These are phyloP conservation scores for Leuctra nigra DNA, from an alignment of 2,888 invertebrate genomes.

Conservation along the genomic window DNA sequence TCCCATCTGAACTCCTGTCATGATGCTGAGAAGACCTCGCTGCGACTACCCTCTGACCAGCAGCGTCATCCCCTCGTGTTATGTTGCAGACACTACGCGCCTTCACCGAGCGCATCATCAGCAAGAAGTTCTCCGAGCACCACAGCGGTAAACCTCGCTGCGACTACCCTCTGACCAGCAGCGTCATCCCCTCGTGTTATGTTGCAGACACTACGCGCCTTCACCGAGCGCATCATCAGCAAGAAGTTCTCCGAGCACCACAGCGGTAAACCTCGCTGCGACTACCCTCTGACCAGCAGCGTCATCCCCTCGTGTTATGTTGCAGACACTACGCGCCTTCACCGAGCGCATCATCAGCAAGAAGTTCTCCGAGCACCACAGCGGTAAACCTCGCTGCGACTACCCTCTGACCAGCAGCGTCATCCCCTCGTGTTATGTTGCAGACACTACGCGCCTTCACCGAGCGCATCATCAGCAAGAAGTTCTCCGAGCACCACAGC, in stretches of 20 bases:
- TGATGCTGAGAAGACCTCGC: background rate
- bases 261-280: background rate
- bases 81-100: no score
- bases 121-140: background rate
- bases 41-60: background rate
- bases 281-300: background rate
- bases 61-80: background rate
- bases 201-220: no score
- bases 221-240: background rate
- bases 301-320: no score
- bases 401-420: background rate
- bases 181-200: background rate
- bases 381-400: background rate
- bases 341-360: background rate
- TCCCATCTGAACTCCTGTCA: no score
- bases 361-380: background rate
- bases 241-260: background rate
- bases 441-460: no score
- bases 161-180: background rate
- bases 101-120: background rate
- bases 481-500: background rate
- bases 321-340: no score
- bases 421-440: no score
- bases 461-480: background rate
- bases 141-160: background rate